Evolutionary conservation across 2,797 vertebrate genomes (phyloP), one percentile per base, ranked within the genome.

Genomic region (Mallotus villosus): DNA sequence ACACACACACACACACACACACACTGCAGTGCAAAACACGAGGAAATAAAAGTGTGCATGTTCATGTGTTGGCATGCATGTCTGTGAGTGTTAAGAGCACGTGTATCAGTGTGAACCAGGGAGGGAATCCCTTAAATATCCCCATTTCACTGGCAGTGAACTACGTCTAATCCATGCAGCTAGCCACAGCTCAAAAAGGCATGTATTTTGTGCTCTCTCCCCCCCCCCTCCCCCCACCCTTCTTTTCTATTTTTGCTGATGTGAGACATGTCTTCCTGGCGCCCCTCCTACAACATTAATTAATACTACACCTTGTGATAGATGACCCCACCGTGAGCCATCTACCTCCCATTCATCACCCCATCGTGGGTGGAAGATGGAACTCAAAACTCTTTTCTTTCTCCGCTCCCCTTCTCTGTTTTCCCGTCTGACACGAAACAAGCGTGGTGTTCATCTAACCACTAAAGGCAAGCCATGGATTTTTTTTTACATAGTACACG

Each of bases 211-310:
- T 37, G 27, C 27, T 29, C 27, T n/a, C n/a, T n/a, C 2, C 2
- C 27, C 27, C 27, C 27, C 27, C 27, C 27, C 27, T 4, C 27
- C 27, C 27, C 27, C 27, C 5, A 1, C 6, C 32, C 8, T 7
- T 8, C 68, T 84, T 87, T 84, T 53, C 81, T 74, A 83, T 89
- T 81, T 88, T 84, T 91, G 88, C 90, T 92, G 88, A 93, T 90
- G 89, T 90, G 88, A 82, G 90, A 78, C 81, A 78, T 81, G 77
- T 77, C 70, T 83, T 29, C 55, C 87, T 84, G 87, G 85, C 84
- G 76, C 82, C 25, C 85, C 88, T 91, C 91, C 90, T 90, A 89
- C 90, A 90, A 85, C 89, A 92, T 92, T 93, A 92, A 93, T 94
- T 92, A 93, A 91, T 89, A 86, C 82, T 73, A 70, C 22, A 76